Percentiles rank a stretch among this genome's conserved stretches.
phyloP scores from a whole-genome alignment of 2,888 invertebrate species.

The Lomographa bimaculata region DNA sequence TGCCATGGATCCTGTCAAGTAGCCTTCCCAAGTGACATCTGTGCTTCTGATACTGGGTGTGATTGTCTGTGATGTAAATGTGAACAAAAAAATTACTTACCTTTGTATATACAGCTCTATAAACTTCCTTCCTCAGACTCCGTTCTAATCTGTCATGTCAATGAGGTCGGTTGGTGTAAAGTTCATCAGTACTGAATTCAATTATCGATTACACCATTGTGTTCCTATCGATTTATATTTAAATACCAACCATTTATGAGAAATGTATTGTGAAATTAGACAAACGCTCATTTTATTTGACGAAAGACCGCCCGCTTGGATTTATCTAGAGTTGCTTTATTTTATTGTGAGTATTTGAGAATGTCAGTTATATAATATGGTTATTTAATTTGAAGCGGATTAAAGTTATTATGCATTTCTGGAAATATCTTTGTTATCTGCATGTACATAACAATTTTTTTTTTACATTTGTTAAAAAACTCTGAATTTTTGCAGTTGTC shows the following conservation, averaged over 20 bases:
- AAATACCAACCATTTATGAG: constrained; percentile 81
- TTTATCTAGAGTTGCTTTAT: constrained; percentile 36
- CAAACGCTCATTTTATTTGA: constrained; percentile 61
- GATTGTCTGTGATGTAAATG: too few species aligned
- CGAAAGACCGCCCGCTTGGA: constrained; percentile 69
- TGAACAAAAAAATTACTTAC: not conserved
- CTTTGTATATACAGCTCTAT: constrained; percentile 46
- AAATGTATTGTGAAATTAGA: constrained; percentile 79
- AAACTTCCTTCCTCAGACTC: constrained; percentile 57
- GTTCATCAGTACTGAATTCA: constrained; percentile 84
- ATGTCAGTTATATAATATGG: too few species aligned
- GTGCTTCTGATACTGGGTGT: too few species aligned
- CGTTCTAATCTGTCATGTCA: constrained; percentile 83
- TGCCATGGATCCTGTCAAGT: too few species aligned
- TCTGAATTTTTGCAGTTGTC: too few species aligned
- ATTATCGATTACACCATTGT: constrained; percentile 84
- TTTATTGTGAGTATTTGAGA: too few species aligned
- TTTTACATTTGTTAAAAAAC: too few species aligned
- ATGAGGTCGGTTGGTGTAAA: constrained; percentile 80
- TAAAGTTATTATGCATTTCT: too few species aligned
- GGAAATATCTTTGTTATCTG: too few species aligned
- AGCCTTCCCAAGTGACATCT: too few species aligned
- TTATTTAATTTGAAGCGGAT: too few species aligned
- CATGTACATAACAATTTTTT: too few species aligned
- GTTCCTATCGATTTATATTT: constrained; percentile 82